These are phyloP conservation scores for Fragum whitleyi DNA, from an alignment of 2,888 invertebrate genomes.

Conservation along the genomic window DNA sequence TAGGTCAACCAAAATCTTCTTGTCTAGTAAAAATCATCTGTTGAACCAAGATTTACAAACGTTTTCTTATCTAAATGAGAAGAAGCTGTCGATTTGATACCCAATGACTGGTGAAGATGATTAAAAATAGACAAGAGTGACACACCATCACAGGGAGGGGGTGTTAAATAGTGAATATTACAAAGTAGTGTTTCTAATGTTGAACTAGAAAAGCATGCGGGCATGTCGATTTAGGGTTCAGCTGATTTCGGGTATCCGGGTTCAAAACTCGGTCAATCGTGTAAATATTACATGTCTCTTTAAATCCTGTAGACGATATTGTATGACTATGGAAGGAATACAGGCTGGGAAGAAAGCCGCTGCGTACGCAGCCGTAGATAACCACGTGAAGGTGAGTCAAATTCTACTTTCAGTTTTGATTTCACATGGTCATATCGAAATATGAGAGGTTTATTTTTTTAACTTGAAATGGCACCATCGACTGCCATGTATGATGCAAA, in stretches of 20 bases:
- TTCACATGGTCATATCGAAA: neutral
- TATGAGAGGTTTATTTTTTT: neutral
- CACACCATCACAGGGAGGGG: neutral
- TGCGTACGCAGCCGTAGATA: slow-evolving; percentile 79
- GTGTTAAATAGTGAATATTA: neutral
- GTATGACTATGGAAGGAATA: slow-evolving; percentile 65
- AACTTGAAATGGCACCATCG: too few relatives aligned
- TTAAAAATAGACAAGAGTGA: too few relatives aligned
- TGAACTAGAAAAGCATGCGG: slow-evolving; percentile 10
- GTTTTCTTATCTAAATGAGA: too few relatives aligned
- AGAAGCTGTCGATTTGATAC: too few relatives aligned
- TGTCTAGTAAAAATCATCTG: too few relatives aligned
- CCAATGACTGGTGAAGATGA: too few relatives aligned
- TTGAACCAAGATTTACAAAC: too few relatives aligned
- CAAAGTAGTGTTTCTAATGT: neutral
- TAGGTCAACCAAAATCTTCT: too few relatives aligned
- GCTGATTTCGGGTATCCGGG: slow-evolving; percentile 15
- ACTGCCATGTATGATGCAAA: too few relatives aligned
- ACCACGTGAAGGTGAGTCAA: slow-evolving; percentile 73
- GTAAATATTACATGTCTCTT: neutral
- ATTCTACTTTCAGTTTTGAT: slow-evolving; percentile 56
- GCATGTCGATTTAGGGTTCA: slow-evolving; percentile 18
- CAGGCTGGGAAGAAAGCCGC: slow-evolving; percentile 81
- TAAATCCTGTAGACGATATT: neutral
- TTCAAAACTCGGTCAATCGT: neutral